Evolutionary conservation across 2,113 vertebrate genomes (phyloP).

Genomic region (Tragulus kanchil): DNA sequence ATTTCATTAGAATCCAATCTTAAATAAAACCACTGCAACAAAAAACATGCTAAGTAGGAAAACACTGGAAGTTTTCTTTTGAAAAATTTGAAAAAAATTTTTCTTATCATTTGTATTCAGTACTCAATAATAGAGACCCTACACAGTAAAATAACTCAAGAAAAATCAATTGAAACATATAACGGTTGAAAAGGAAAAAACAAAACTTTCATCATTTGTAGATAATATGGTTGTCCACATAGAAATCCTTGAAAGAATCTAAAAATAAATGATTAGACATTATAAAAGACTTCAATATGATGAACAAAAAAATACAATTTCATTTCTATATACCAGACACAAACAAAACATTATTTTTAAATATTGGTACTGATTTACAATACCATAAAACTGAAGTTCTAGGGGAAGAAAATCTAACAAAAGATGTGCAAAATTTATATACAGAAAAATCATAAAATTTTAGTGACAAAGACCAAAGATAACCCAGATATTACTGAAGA

Average conservation of each 20-base stretch:
- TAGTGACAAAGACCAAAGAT: not conserved
- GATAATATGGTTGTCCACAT: not conserved
- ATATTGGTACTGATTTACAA: not conserved
- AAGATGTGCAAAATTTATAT: not conserved
- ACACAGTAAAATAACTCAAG: not conserved
- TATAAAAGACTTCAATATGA: not conserved
- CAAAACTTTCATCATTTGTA: conserved; percentile 26
- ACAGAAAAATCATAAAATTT: conserved; percentile 10
- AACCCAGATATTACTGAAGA: conserved; percentile 20
- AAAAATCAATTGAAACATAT: not conserved
- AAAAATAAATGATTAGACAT: conserved; percentile 33
- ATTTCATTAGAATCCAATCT: conserved; percentile 5
- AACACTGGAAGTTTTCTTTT: not conserved
- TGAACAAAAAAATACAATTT: conserved; percentile 25
- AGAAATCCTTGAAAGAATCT: conserved; percentile 35
- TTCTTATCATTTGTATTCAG: no score
- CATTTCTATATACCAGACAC: not conserved
- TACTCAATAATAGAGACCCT: not conserved
- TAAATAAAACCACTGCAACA: not conserved
- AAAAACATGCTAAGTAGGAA: conserved; percentile 15
- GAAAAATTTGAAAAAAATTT: conserved; percentile 6
- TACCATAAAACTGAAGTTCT: not conserved
- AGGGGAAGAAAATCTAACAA: not conserved
- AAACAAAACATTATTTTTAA: not conserved
- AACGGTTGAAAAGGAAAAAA: not conserved